These are phyloP conservation scores for Myotis daubentonii DNA, from an alignment of 2,797 vertebrate species.

Conservation along the genomic window DNA sequence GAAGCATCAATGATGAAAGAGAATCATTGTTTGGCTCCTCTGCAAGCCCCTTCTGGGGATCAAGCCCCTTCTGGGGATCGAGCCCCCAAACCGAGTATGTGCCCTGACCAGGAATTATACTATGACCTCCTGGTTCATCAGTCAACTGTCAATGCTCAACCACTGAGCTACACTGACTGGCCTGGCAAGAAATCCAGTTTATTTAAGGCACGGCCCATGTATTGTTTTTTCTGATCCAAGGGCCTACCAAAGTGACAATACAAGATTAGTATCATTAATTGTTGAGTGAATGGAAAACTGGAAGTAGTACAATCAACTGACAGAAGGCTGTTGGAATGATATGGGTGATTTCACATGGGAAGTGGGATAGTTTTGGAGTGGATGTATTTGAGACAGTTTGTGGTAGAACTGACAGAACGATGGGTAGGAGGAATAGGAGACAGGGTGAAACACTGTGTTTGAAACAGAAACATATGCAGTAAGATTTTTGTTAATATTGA, in stretches of 20 bases:
- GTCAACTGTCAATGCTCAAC: too few relatives aligned
- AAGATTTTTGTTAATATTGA: not conserved
- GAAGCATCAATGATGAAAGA: too few relatives aligned
- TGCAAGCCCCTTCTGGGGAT: too few relatives aligned
- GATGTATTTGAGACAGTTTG: not conserved
- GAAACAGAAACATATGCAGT: not conserved
- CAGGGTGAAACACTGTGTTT: not conserved
- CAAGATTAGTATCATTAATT: not conserved
- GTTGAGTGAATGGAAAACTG: not conserved
- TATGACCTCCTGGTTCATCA: too few relatives aligned
- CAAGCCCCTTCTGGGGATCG: too few relatives aligned
- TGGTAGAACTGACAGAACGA: not conserved
- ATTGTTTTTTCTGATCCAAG: not conserved
- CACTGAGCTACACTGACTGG: too few relatives aligned
- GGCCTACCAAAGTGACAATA: not conserved
- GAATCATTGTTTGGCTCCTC: too few relatives aligned
- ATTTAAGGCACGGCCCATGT: not conserved
- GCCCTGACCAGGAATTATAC: too few relatives aligned
- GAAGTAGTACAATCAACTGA: not conserved
- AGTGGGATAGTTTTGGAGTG: not conserved
- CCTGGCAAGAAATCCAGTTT: not conserved
- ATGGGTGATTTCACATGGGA: not conserved
- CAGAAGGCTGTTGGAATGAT: slow-evolving; percentile 28
- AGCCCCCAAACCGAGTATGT: too few relatives aligned
- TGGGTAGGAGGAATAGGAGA: not conserved